phyloP scores from a whole-genome alignment of 2,797 vertebrate species.

The Rhyacichthys aspro region DNA sequence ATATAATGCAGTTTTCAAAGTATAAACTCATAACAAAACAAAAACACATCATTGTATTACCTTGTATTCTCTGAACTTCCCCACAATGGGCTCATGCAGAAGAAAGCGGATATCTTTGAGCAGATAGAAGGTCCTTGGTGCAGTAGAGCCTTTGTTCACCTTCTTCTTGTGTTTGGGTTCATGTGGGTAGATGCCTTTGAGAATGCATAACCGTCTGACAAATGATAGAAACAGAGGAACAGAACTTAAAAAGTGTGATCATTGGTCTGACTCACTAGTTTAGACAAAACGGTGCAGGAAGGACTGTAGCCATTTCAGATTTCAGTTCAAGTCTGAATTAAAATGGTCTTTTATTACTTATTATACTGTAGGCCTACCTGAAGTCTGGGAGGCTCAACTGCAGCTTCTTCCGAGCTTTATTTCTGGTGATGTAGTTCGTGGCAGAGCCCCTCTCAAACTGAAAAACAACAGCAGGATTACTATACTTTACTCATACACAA shows the following conservation, averaged over 20 bases:
- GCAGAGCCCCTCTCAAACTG: conserved; percentile 91
- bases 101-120: conserved; percentile 96
- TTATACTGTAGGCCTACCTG: conserved; percentile 76
- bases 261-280: background rate
- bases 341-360: background rate
- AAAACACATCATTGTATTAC: conserved; percentile 57
- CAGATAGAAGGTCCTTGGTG: conserved; percentile 91
- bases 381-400: conserved; percentile 92
- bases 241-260: background rate
- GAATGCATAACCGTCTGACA: conserved; percentile 91
- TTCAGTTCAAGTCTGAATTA: background rate
- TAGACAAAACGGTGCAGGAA: background rate
- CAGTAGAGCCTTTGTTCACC: conserved; percentile 95
- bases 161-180: conserved; percentile 99
- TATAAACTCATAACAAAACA: too few relatives aligned
- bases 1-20: too few relatives aligned
- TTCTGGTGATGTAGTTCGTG: conserved; percentile 96
- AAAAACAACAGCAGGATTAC: conserved; percentile 21
- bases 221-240: background rate
- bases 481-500: background rate
- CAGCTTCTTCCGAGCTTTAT: conserved; percentile 95
- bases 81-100: conserved; percentile 92
- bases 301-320: too few relatives aligned
- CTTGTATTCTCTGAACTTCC: conserved; percentile 95
- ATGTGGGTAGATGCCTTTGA: conserved; percentile 96